phyloP scores from a whole-genome alignment of 2,888 invertebrate species.

The Lathronympha strigana region DNA sequence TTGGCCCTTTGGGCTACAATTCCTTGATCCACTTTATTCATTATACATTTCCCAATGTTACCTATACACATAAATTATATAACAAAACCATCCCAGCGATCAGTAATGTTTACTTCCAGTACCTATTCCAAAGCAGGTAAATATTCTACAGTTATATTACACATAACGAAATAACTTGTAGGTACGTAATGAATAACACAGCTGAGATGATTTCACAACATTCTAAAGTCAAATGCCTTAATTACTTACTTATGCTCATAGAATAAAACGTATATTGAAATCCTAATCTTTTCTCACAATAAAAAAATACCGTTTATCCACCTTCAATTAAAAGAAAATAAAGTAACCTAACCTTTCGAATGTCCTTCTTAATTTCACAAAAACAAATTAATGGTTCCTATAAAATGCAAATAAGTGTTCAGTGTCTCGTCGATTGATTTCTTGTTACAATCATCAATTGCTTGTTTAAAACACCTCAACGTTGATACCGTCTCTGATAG shows the following conservation, averaged over 20 bases:
- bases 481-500: too few relatives aligned
- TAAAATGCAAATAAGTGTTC: too few relatives aligned
- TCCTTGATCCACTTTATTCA: slow-evolving; percentile 16
- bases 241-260: background rate
- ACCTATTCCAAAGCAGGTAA: background rate
- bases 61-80: background rate
- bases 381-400: too few relatives aligned
- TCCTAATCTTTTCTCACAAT: background rate
- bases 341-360: too few relatives aligned
- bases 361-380: too few relatives aligned
- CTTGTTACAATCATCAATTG: too few relatives aligned
- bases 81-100: slow-evolving; percentile 8
- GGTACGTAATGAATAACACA: too few relatives aligned
- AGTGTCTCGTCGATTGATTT: too few relatives aligned
- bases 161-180: too few relatives aligned
- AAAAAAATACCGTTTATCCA: background rate
- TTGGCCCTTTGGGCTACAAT: slow-evolving; percentile 16
- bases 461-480: too few relatives aligned
- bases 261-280: background rate
- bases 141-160: background rate
- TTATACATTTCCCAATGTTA: slow-evolving; percentile 3
- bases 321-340: too few relatives aligned
- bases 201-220: background rate
- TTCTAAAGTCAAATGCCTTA: background rate
- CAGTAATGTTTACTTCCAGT: background rate